Base-by-base conservation (phyloP, 2,113 vertebrate genomes). In the Megaleporinus macrocephalus region DNA sequence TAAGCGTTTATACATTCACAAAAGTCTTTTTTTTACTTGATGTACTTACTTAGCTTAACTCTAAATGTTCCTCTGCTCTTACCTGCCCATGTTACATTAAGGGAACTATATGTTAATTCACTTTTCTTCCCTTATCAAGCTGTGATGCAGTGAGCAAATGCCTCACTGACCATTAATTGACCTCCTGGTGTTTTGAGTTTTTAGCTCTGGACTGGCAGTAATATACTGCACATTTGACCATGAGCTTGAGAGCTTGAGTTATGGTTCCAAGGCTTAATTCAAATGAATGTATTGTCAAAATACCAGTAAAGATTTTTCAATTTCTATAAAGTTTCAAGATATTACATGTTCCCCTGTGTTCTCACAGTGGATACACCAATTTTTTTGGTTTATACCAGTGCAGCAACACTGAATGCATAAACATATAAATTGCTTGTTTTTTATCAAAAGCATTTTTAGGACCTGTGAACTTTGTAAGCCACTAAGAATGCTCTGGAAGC, bases 1-100 rank as follows among this genome's bases (percentile, higher is more conserved):
- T 86, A 88, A 88, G 88, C 87, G 81, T 84, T 89, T 85, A 88
- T 90, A 86, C 87, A 86, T 90, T 90, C 76, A 85, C 68, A 78
- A 84, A 85, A n/a, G 71, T 87, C 85, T 89, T 89, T 85, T 90
- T 44, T 9, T 90, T 85, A 80, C 83, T 71, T 71, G n/a, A 84
- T 85, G 87, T 86, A 84, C 65, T 89, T 83, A n/a, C 41, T 65
- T 61, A 33, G 30, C n/a, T 61, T 69, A 71, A 62, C 75, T 76
- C 57, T 20, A 36, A 84, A 68, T 44, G 77, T 73, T 51, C 26
- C 29, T 79, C 49, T 53, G 22, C 22, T 27, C 47, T 65, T 57
- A 53, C 51, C 24, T 47, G 75, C 13, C 24, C 9, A 4, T 29
- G 44, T 41, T 53, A 49, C 68, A 36, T 72, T 6, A 16, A 76